Percentiles rank a stretch among this genome's conserved stretches.
phyloP scores from a whole-genome alignment of 2,888 invertebrate species.

The Caenorhabditis sp. region DNA sequence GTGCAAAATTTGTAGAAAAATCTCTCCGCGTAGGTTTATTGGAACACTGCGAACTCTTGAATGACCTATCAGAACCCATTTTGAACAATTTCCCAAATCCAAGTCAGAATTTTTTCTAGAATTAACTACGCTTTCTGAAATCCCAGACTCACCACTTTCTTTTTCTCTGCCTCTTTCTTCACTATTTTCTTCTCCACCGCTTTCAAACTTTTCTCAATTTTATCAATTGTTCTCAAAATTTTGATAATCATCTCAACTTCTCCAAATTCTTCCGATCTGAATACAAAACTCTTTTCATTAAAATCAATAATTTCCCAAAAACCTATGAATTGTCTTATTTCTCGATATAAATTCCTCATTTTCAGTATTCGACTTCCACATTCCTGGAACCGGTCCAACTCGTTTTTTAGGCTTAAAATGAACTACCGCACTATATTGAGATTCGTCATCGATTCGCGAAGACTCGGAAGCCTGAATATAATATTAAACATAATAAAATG shows the following conservation, averaged over 20 bases:
- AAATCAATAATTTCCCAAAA: too few species aligned
- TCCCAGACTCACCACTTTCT: conserved; percentile 11
- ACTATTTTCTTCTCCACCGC: background rate
- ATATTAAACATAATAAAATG: background rate
- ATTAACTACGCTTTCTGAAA: background rate
- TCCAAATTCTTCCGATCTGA: conserved; percentile 10
- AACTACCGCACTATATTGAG: conserved; percentile 64
- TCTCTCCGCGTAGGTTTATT: too few species aligned
- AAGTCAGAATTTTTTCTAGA: background rate
- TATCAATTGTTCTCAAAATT: background rate
- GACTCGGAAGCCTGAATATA: conserved; percentile 36
- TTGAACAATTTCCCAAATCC: too few species aligned
- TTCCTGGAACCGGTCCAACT: conserved; percentile 54
- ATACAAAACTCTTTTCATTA: too few species aligned
- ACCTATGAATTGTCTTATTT: conserved; percentile 59
- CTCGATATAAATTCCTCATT: conserved; percentile 57
- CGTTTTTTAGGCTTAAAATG: conserved; percentile 57
- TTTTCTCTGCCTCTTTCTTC: conserved; percentile 20
- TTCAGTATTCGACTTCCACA: conserved; percentile 54
- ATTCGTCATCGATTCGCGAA: conserved; percentile 57
- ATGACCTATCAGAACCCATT: too few species aligned
- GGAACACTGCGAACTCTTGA: too few species aligned
- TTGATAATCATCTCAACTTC: background rate
- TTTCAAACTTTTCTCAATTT: background rate
- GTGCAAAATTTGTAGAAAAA: too few species aligned